Conservation (phyloP, 2,888 invertebrate species). For the Morinoia aosen region DNA sequence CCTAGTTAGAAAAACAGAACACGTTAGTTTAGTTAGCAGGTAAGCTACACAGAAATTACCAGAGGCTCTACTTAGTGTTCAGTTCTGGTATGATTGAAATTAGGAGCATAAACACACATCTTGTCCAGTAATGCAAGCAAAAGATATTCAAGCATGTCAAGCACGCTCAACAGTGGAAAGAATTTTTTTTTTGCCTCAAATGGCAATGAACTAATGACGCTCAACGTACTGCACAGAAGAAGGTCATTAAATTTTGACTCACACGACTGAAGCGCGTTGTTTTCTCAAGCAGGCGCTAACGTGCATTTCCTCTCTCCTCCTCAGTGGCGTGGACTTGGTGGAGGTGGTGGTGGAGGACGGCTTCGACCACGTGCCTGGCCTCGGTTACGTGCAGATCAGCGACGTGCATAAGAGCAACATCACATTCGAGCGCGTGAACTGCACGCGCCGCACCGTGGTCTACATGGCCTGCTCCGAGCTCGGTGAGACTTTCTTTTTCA, state of each 20-base stretch:
- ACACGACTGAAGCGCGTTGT: not conserved
- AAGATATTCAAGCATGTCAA: not conserved
- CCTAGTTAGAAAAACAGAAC: not conserved
- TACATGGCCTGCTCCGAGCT: conserved; percentile 84
- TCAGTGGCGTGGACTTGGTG: conserved; percentile 68
- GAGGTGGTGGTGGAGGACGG: conserved; percentile 68
- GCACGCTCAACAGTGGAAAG: not conserved
- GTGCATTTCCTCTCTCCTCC: not conserved
- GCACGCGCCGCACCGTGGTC: conserved; percentile 83
- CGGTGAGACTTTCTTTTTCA: conserved; percentile 74
- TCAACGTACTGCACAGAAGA: not conserved
- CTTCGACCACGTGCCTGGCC: conserved; percentile 65
- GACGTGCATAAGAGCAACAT: conserved; percentile 72
- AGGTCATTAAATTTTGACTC: not conserved
- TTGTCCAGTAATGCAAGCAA: not conserved
- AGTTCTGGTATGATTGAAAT: not conserved
- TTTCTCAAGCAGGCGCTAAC: not conserved
- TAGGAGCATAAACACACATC: not conserved
- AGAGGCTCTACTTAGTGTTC: not conserved
- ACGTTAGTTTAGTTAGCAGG: not conserved
- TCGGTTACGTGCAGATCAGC: conserved; percentile 67
- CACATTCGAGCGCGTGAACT: conserved; percentile 83
- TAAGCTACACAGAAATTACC: not conserved
- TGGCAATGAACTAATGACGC: not conserved
- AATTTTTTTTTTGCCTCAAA: not conserved